These are phyloP conservation scores for Lophotis ruficrista DNA, from an alignment of 2,113 vertebrate species.

Conservation along the genomic window DNA sequence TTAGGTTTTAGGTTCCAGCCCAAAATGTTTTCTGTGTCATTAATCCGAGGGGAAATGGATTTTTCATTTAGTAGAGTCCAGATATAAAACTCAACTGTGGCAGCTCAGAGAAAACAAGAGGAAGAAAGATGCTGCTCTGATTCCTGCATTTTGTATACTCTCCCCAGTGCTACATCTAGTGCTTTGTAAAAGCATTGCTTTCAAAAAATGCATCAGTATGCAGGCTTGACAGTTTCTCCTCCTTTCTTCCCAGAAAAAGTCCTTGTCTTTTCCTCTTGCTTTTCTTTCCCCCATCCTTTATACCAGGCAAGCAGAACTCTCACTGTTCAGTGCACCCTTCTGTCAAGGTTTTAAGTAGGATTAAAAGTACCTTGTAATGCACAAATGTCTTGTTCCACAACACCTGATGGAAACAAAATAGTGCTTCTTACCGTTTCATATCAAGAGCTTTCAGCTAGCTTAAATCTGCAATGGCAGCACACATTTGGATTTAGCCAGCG, in stretches of 20 bases:
- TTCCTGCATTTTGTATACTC: neutral
- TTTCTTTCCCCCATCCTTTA: neutral
- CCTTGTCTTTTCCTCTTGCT: neutral
- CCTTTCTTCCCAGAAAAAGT: neutral
- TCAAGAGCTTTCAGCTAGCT: neutral
- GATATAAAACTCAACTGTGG: neutral
- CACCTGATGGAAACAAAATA: slow-evolving; percentile 18
- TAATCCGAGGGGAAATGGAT: slow-evolving; percentile 11
- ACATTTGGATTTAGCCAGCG: neutral
- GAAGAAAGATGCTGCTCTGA: neutral
- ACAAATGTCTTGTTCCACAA: neutral
- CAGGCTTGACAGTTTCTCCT: neutral
- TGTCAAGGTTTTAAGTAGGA: slow-evolving; percentile 18
- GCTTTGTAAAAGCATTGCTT: neutral
- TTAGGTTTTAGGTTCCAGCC: neutral
- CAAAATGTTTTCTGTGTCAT: slow-evolving; percentile 27
- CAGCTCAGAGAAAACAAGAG: neutral
- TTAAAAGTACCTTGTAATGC: neutral
- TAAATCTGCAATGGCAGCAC: neutral
- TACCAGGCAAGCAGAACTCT: neutral
- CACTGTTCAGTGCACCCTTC: neutral
- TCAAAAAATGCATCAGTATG: neutral
- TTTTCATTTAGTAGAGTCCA: slow-evolving; percentile 34
- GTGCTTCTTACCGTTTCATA: neutral
- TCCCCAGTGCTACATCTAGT: neutral